Evolutionary conservation across 2,797 vertebrate genomes (phyloP).

Genomic region (Siniperca undulata): DNA sequence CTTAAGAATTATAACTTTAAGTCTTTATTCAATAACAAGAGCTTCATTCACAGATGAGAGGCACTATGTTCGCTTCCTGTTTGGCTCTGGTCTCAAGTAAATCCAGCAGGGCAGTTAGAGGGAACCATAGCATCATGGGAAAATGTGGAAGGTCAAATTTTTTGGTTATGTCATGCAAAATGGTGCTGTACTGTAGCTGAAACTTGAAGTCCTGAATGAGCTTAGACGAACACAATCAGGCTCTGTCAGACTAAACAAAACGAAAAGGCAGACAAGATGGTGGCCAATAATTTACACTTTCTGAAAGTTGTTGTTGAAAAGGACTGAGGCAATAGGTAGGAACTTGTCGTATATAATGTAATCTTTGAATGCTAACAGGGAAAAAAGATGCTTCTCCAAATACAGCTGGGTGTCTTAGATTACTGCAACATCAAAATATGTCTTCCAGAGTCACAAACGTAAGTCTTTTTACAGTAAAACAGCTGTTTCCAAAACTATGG

Average conservation of each 20-base stretch:
- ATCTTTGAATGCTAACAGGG: background rate
- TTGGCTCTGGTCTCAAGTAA: conserved; percentile 20
- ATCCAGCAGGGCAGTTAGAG: conserved; percentile 29
- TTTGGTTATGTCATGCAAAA: conserved; percentile 5
- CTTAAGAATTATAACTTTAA: background rate
- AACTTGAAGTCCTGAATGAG: background rate
- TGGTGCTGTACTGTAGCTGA: background rate
- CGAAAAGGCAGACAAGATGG: conserved; percentile 22
- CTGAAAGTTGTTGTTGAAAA: background rate
- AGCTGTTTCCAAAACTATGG: background rate
- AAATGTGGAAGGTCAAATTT: conserved; percentile 50
- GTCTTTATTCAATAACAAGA: background rate
- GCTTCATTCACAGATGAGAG: conserved; percentile 8
- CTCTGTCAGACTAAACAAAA: conserved; percentile 21
- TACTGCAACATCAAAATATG: background rate
- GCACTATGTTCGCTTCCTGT: conserved; percentile 29
- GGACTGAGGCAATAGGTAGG: background rate
- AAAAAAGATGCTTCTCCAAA: background rate
- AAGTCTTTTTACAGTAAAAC: conserved; percentile 7
- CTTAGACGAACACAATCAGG: conserved; percentile 14
- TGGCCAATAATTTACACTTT: conserved; percentile 19
- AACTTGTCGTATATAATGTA: background rate
- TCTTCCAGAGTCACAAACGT: background rate
- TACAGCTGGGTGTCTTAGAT: background rate
- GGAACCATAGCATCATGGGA: conserved; percentile 57